Conservation (phyloP, 2,888 invertebrate species). For the Dryadula phaetusa region DNA sequence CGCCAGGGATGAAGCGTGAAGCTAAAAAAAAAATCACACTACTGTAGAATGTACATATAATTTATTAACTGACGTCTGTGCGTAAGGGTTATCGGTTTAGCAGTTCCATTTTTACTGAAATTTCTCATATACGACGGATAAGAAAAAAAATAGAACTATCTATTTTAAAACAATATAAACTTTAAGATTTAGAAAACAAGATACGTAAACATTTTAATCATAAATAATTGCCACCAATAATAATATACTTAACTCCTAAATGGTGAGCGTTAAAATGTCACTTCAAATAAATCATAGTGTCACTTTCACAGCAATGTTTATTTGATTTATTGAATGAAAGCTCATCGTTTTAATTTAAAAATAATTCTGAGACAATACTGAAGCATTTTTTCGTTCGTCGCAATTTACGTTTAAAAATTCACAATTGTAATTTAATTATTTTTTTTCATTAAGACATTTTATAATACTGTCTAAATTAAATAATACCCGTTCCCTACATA, state of each 20-base stretch:
- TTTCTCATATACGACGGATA: background rate
- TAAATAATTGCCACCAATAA: slow-evolving; percentile 2
- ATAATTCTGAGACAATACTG: background rate
- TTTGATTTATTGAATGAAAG: background rate
- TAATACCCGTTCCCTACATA: too few relatives aligned
- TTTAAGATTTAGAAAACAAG: background rate
- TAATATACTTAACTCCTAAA: slow-evolving; percentile 19
- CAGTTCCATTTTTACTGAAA: background rate
- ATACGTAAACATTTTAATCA: background rate
- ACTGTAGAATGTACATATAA: too few relatives aligned
- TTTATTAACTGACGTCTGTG: too few relatives aligned
- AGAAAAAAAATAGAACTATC: background rate
- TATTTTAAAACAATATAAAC: background rate
- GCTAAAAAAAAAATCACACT: too few relatives aligned
- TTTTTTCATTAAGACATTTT: background rate
- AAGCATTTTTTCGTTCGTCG: background rate
- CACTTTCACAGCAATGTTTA: slow-evolving; percentile 13
- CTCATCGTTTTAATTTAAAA: background rate
- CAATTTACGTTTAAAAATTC: too few relatives aligned
- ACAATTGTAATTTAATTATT: too few relatives aligned
- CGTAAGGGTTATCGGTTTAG: too few relatives aligned
- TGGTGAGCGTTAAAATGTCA: slow-evolving; percentile 19
- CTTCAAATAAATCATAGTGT: slow-evolving; percentile 22
- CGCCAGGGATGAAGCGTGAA: too few relatives aligned
- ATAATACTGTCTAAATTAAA: too few relatives aligned